Evolutionary conservation across 2,113 vertebrate species (phyloP).

Genomic region (Alexandromys fortis): DNA sequence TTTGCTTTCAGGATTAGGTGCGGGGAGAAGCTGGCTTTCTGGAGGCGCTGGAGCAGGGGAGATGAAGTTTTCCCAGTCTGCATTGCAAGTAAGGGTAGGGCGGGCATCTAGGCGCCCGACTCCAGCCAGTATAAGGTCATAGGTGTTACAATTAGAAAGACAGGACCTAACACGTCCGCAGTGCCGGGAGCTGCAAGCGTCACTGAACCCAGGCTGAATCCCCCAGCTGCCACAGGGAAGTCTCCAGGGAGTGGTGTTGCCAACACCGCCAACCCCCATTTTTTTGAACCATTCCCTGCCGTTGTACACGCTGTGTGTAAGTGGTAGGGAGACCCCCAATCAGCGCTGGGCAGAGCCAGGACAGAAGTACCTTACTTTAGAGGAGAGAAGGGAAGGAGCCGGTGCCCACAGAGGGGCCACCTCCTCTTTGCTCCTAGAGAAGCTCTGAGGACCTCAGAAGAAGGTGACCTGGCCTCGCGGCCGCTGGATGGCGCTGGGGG

Average conservation of each 20-base stretch:
- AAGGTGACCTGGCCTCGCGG: not conserved
- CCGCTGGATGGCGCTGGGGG: slow-evolving; percentile 82
- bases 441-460: not conserved
- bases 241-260: slow-evolving; percentile 88
- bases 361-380: not conserved
- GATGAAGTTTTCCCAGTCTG: not conserved
- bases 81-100: not conserved
- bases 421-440: not conserved
- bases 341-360: not conserved
- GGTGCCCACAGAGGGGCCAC: not conserved
- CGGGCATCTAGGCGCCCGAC: slow-evolving; percentile 31
- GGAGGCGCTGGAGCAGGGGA: not conserved
- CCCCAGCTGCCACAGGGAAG: slow-evolving; percentile 86
- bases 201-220: slow-evolving; percentile 88
- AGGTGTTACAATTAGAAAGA: slow-evolving; percentile 65
- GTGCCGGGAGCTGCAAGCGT: slow-evolving; percentile 78
- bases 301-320: slow-evolving; percentile 90
- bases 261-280: slow-evolving; percentile 77
- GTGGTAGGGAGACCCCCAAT: slow-evolving; percentile 82
- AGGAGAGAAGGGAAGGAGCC: not conserved
- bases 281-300: not conserved
- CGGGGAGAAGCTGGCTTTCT: not conserved
- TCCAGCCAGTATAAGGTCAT: slow-evolving; percentile 30
- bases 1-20: not conserved
- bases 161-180: slow-evolving; percentile 78